Conservation (phyloP, 2,888 invertebrate genomes). For the Tolmerus cingulatus region DNA sequence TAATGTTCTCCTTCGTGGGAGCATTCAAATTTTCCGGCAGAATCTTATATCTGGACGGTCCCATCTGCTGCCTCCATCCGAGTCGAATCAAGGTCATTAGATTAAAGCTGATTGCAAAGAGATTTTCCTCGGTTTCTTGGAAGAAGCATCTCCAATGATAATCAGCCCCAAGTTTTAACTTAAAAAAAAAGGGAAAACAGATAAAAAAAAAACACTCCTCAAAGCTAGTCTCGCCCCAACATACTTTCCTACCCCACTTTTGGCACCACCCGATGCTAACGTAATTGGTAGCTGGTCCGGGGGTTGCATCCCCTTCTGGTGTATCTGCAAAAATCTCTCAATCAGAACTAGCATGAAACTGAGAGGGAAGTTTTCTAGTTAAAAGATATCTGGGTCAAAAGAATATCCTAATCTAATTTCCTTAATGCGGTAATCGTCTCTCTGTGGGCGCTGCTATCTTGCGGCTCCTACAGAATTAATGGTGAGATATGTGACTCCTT, state of each 20-base stretch:
- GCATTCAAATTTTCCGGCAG: background rate
- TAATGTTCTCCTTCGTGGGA: background rate
- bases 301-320: background rate
- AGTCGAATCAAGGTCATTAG: background rate
- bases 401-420: constrained; percentile 36
- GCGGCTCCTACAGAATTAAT: background rate
- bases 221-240: background rate
- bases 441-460: background rate
- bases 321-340: background rate
- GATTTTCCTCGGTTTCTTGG: background rate
- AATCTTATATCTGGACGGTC: background rate
- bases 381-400: constrained; percentile 25
- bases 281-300: background rate
- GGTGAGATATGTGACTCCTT: background rate
- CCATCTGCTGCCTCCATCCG: background rate
- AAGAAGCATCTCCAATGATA: background rate
- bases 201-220: background rate
- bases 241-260: background rate
- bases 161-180: background rate
- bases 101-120: constrained; percentile 9
- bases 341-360: background rate
- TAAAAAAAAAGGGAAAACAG: background rate
- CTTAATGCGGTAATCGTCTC: constrained; percentile 24
- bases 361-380: background rate
- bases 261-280: background rate